Evolutionary conservation across 2,113 vertebrate species (phyloP), one percentile per base, ranked within the genome.

Genomic region (Leiothrix lutea): DNA sequence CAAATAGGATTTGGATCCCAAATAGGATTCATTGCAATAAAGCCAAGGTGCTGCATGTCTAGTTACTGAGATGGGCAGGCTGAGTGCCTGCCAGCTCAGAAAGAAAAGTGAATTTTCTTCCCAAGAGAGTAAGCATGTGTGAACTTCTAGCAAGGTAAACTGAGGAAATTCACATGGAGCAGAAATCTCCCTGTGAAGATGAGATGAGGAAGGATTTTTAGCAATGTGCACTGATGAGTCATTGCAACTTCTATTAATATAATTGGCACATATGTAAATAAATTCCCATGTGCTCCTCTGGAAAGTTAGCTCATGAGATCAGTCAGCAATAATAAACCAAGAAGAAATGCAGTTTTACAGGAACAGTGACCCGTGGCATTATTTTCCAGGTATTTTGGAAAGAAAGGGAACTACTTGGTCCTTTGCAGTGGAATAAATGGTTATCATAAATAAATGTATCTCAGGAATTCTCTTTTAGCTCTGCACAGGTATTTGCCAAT

Each of bases 221-320:
- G 90, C 95, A 57, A 90, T 42, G 67, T 14, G 38, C 80, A 65
- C 35, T 95, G 91, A 95, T 96, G 89, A 96, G 92, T 97, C 91
- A 94, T 72, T 80, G 84, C 83, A 72, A 60, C 50, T 90, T 96
- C 96, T 97, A 97, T 96, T 96, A 96, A 97, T 97, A 94, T 89
- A 90, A 88, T 67, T 97, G 97, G 96, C 97, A 94, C 14, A 3
- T 71, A 87, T 86, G 81, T 91, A 90, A 95, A 95, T 94, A 96
- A 96, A 96, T 93, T 95, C 94, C 92, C 96, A 91, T 91, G 95
- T 82, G 85, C 74, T 75, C 64, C 42, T 72, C 78, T 85, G 91
- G 90, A 88, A 82, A 86, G 84, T 94, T 93, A 92, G 82, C 88
- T 90, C 79, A 86, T 97, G 96, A 97, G 75, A 35, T 97, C 97